Evolutionary conservation across 2,113 vertebrate species (phyloP).

Genomic region (Microtus pennsylvanicus): DNA sequence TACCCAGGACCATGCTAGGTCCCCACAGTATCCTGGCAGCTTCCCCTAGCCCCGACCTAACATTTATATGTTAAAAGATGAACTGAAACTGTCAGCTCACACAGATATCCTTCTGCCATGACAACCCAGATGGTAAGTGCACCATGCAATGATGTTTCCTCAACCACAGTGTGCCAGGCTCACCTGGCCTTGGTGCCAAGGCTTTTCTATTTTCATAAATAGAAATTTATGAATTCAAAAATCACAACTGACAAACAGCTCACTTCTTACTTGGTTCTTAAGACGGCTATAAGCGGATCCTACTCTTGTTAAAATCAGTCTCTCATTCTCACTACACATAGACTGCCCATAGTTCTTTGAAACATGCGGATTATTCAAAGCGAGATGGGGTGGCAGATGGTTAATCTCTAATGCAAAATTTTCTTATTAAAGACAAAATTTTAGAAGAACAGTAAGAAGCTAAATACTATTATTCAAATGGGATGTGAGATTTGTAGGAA

Average conservation of each 20-base stretch:
- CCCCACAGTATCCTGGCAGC: background rate
- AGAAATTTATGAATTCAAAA: slow-evolving; percentile 58
- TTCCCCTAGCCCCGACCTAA: background rate
- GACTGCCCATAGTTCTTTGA: background rate
- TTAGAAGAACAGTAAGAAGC: background rate
- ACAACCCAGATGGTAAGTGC: background rate
- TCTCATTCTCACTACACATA: slow-evolving; percentile 39
- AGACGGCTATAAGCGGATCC: slow-evolving; percentile 20
- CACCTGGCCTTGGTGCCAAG: background rate
- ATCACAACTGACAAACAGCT: slow-evolving; percentile 59
- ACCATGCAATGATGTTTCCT: background rate
- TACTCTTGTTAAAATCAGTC: slow-evolving; percentile 22
- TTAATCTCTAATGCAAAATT: background rate
- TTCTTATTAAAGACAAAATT: slow-evolving; percentile 56
- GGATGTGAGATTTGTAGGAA: background rate
- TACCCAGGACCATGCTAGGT: background rate
- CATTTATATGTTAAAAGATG: slow-evolving; percentile 39
- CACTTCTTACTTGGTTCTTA: slow-evolving; percentile 52
- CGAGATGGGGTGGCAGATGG: background rate
- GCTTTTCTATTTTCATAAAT: slow-evolving; percentile 57
- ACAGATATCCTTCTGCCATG: slow-evolving; percentile 3
- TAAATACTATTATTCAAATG: slow-evolving; percentile 51
- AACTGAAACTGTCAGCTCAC: slow-evolving; percentile 17
- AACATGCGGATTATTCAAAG: slow-evolving; percentile 32
- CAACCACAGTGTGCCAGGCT: background rate